Conservation (phyloP, 2,888 invertebrate genomes). For the Heteropelma amictum region DNA sequence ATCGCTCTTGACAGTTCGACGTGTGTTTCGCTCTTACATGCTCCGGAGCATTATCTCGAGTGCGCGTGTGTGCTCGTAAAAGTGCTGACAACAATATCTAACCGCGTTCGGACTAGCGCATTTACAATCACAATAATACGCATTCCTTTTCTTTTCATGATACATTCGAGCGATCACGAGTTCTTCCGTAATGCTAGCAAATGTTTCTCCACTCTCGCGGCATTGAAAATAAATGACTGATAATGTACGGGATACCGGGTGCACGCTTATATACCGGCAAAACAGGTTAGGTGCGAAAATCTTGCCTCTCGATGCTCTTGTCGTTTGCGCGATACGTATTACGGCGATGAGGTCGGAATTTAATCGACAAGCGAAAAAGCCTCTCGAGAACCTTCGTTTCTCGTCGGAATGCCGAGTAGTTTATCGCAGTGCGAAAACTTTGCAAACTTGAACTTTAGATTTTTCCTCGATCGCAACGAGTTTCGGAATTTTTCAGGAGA, state of each 20-base stretch:
- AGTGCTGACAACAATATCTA: conserved; percentile 16
- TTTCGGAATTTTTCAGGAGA: neutral
- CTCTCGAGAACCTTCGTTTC: too few relatives aligned
- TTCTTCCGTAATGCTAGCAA: neutral
- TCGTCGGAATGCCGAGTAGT: too few relatives aligned
- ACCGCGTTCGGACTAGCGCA: neutral
- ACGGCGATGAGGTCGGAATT: too few relatives aligned
- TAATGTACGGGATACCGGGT: neutral
- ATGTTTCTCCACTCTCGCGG: neutral
- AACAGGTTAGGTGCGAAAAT: conserved; percentile 40
- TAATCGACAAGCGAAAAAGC: too few relatives aligned
- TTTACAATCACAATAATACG: neutral
- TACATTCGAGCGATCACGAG: neutral
- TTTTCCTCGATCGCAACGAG: neutral
- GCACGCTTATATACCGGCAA: conserved; percentile 62
- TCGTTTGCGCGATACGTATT: neutral
- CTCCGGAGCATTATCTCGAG: neutral
- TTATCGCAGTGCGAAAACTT: too few relatives aligned
- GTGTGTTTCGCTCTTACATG: conserved; percentile 3
- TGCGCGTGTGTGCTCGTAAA: conserved; percentile 11
- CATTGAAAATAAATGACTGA: neutral
- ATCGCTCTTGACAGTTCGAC: conserved; percentile 50
- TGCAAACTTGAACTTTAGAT: too few relatives aligned
- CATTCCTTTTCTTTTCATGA: neutral
- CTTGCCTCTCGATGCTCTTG: neutral